Conservation (phyloP, 2,797 vertebrate genomes). For the Chromis chromis region DNA sequence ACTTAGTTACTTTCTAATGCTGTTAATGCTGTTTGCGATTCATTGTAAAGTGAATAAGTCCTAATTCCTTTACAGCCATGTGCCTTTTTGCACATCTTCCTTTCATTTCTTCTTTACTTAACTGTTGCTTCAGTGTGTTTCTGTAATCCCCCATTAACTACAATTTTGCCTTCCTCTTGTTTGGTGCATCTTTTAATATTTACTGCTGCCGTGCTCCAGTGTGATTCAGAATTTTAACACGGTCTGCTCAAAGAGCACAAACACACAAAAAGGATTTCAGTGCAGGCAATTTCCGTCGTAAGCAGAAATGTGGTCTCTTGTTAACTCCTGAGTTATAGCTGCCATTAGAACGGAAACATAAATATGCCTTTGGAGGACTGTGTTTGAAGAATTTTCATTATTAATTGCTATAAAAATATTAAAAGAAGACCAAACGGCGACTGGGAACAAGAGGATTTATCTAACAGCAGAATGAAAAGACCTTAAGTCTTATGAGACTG, state of each 20-base stretch:
- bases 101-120: background rate
- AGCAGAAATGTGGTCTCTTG: background rate
- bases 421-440: background rate
- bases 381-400: no score
- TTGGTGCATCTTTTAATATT: slow-evolving; percentile 14
- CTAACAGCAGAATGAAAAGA: background rate
- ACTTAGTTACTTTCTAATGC: no score
- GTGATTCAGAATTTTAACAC: background rate
- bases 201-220: background rate
- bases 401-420: background rate
- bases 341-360: no score
- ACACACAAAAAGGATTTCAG: background rate
- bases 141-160: background rate
- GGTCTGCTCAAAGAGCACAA: background rate
- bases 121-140: background rate
- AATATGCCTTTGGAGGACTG: background rate
- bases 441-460: background rate
- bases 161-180: background rate
- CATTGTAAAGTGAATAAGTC: no score
- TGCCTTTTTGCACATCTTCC: no score
- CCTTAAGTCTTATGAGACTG: no score
- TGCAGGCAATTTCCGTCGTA: background rate
- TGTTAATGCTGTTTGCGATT: no score
- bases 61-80: background rate
- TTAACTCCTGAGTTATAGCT: no score